A percentile compares a stretch with the other conserved stretches of the same genome.
Evolutionary conservation across 2,888 invertebrate genomes (phyloP).

Genomic region (Drosophila macrothrix): DNA sequence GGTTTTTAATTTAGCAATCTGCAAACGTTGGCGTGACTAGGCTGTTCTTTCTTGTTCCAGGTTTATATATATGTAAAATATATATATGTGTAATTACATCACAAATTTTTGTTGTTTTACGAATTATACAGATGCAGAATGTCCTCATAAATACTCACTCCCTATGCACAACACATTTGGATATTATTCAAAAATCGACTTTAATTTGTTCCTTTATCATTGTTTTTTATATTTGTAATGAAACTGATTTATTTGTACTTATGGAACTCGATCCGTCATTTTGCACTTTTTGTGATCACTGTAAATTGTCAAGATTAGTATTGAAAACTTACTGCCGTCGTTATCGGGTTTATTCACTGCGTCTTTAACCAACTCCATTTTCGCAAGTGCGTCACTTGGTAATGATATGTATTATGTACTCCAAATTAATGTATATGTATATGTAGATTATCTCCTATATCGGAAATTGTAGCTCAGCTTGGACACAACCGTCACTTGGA

Average conservation of each 20-base stretch:
- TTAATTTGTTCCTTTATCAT: not conserved
- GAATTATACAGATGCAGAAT: no score
- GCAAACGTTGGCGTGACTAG: not conserved
- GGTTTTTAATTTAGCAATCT: not conserved
- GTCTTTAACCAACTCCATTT: slow-evolving; percentile 60
- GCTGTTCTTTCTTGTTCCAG: not conserved
- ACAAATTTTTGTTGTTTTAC: not conserved
- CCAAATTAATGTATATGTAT: slow-evolving; percentile 11
- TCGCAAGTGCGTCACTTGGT: slow-evolving; percentile 14
- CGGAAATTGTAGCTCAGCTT: slow-evolving; percentile 18
- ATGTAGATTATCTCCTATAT: slow-evolving; percentile 22
- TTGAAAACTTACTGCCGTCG: slow-evolving; percentile 67
- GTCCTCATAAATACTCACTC: not conserved
- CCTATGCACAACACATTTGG: not conserved
- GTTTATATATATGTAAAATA: not conserved
- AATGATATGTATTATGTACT: slow-evolving; percentile 9
- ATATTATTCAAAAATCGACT: not conserved
- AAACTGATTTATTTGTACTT: not conserved
- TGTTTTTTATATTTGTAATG: not conserved
- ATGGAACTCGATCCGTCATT: not conserved
- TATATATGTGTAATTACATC: not conserved
- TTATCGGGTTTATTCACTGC: slow-evolving; percentile 43
- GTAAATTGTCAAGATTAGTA: not conserved
- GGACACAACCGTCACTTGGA: slow-evolving; percentile 70
- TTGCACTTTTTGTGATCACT: not conserved